Conservation (phyloP, 1,140 invertebrate genomes). For the Drosophila ficusphila region DNA sequence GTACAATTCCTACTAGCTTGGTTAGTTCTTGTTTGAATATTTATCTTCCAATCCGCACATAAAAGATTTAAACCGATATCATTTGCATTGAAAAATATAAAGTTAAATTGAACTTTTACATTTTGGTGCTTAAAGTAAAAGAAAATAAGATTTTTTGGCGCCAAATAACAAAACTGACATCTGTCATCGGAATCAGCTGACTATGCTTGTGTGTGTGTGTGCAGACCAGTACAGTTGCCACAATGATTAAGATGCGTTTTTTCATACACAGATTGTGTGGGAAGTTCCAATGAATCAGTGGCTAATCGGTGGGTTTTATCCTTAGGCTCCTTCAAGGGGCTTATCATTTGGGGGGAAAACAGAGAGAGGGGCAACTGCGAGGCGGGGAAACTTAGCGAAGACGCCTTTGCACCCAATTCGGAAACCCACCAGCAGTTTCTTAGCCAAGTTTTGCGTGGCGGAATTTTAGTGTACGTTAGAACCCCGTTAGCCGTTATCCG, state of each 20-base stretch:
- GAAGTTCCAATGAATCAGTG: background rate
- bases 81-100: too few species aligned
- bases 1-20: too few species aligned
- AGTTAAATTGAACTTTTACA: too few species aligned
- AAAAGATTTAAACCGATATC: too few species aligned
- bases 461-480: conserved; percentile 54
- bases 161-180: conserved; percentile 24
- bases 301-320: background rate
- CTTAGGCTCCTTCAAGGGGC: background rate
- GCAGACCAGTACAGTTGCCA: conserved; percentile 62
- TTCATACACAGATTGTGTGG: too few species aligned
- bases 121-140: too few species aligned
- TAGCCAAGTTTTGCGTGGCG: conserved; percentile 60
- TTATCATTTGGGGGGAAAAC: background rate
- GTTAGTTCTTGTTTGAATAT: too few species aligned
- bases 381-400: conserved; percentile 60
- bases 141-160: conserved; percentile 1
- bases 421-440: conserved; percentile 55
- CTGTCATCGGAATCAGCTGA: conserved; percentile 10
- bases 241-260: conserved; percentile 29
- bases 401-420: conserved; percentile 63
- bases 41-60: too few species aligned
- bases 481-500: conserved; percentile 16
- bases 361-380: too few species aligned
- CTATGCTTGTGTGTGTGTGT: conserved; percentile 8